phyloP scores from a whole-genome alignment of 2,797 vertebrate species.

The Oceanodroma leucorhoa region DNA sequence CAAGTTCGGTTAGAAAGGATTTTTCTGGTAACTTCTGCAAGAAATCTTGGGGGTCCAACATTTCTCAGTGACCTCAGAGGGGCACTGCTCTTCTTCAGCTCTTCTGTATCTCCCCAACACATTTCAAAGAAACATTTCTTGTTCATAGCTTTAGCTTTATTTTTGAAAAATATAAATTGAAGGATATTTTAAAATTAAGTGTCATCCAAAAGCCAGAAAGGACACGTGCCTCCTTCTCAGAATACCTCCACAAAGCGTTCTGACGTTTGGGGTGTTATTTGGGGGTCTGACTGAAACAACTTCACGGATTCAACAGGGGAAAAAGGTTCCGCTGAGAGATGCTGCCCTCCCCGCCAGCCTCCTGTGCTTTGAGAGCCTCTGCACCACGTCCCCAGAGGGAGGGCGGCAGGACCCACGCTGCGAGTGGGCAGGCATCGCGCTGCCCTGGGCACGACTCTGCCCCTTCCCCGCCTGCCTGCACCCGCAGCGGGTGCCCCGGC shows the following conservation, averaged over 20 bases:
- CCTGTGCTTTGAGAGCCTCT: background rate
- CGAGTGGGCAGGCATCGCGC: background rate
- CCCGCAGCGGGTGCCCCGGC: accelerated
- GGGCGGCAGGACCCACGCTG: background rate
- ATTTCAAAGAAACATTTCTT: background rate
- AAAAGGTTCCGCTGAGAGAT: background rate
- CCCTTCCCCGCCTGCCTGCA: background rate
- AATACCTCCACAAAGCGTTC: background rate
- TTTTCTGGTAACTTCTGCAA: background rate
- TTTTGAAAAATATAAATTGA: background rate
- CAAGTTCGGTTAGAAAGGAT: background rate
- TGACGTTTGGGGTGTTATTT: accelerated
- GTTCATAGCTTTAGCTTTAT: background rate
- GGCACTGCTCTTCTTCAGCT: background rate
- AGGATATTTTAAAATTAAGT: background rate
- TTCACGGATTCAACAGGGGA: background rate
- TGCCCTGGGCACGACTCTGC: background rate
- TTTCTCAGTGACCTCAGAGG: background rate
- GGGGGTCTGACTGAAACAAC: background rate
- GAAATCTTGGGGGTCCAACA: background rate
- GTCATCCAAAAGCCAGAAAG: background rate
- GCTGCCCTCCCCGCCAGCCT: background rate
- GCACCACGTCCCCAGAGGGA: background rate
- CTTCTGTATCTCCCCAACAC: background rate
- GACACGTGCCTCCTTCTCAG: background rate